Evolutionary conservation across 2,113 vertebrate species (phyloP).

Genomic region (Todiramphus saurophagus): DNA sequence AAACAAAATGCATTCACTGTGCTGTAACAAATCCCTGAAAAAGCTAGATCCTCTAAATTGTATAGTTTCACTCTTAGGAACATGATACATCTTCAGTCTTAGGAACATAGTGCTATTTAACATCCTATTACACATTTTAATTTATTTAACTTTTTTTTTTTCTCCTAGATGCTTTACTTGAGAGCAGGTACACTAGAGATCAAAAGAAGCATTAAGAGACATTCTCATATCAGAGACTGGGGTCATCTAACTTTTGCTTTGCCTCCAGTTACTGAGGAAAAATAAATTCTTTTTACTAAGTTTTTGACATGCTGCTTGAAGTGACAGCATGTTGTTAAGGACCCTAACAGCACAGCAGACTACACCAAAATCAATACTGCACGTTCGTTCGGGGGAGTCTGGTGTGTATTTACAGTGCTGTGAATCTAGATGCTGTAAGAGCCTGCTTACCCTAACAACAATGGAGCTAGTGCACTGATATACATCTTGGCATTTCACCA

Average conservation of each 20-base stretch:
- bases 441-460: background rate
- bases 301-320: constrained; percentile 11
- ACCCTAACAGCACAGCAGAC: background rate
- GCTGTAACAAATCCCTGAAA: background rate
- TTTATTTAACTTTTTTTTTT: background rate
- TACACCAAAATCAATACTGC: background rate
- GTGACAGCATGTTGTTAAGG: background rate
- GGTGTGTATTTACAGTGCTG: background rate
- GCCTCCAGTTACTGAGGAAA: background rate
- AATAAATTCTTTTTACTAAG: background rate
- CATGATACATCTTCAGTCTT: background rate
- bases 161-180: background rate
- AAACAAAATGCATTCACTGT: background rate
- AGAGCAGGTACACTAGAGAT: background rate
- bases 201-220: background rate
- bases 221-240: background rate
- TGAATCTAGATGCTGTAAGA: background rate
- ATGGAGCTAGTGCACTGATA: background rate
- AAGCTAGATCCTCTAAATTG: background rate
- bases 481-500: background rate
- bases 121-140: background rate
- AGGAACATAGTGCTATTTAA: background rate
- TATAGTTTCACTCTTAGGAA: background rate
- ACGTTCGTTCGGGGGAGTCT: background rate
- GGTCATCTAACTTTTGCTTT: background rate